phyloP scores from a whole-genome alignment of 2,797 vertebrate species.

The Xyrichtys novacula region DNA sequence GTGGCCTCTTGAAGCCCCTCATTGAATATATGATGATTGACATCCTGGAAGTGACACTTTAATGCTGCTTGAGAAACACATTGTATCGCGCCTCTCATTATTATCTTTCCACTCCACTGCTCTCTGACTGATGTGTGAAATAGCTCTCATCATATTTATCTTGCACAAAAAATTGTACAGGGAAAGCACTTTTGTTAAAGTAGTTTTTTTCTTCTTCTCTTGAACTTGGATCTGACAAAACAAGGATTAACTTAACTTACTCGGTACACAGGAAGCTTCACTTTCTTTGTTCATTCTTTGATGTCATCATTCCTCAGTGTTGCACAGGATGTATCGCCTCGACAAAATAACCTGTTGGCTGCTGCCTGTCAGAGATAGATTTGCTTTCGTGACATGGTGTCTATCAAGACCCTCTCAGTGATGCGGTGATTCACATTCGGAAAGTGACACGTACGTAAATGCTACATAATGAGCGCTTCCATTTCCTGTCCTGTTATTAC shows the following conservation, averaged over 20 bases:
- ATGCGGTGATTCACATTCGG: slow-evolving; percentile 48
- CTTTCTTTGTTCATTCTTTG: background rate
- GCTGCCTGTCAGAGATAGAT: background rate
- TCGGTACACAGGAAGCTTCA: background rate
- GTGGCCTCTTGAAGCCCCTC: slow-evolving; percentile 32
- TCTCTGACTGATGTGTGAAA: slow-evolving; percentile 39
- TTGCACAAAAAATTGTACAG: slow-evolving; percentile 4
- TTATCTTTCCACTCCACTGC: slow-evolving; percentile 69
- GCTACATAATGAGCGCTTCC: slow-evolving; percentile 69
- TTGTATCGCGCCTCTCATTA: slow-evolving; percentile 54
- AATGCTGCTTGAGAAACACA: slow-evolving; percentile 70
- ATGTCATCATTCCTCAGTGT: background rate
- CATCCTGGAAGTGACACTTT: slow-evolving; percentile 67
- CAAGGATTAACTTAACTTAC: background rate
- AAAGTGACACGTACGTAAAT: slow-evolving; percentile 66
- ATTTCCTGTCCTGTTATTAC: slow-evolving; percentile 69
- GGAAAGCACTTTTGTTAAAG: slow-evolving; percentile 1
- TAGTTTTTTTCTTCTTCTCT: too few species aligned
- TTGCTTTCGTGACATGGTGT: slow-evolving; percentile 13
- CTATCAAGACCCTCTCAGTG: slow-evolving; percentile 7
- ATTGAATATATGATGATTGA: slow-evolving; percentile 61
- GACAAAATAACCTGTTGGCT: slow-evolving; percentile 10
- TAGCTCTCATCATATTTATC: slow-evolving; percentile 37
- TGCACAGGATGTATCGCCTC: background rate
- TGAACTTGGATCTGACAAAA: slow-evolving; percentile 8